These are phyloP conservation scores for Nipponacmea schrenckii DNA, from an alignment of 2,888 invertebrate genomes.

Conservation along the genomic window DNA sequence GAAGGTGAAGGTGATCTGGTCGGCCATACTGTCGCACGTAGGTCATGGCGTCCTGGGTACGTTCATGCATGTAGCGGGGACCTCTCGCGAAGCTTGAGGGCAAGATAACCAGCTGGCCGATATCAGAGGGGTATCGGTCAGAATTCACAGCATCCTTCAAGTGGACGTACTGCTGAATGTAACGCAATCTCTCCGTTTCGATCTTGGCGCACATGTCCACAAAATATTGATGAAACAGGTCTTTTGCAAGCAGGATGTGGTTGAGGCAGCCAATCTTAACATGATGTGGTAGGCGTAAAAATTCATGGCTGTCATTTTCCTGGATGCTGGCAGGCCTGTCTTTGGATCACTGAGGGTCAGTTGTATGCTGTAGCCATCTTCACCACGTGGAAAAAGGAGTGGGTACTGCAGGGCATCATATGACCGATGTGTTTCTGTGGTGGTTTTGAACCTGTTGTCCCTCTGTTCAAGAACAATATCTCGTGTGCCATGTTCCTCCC, in stretches of 20 bases:
- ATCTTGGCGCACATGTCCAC: slow-evolving; percentile 33
- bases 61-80: slow-evolving; percentile 63
- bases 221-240: slow-evolving; percentile 12
- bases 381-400: slow-evolving; percentile 12
- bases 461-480: slow-evolving; percentile 5
- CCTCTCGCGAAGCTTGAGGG: slow-evolving; percentile 56
- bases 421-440: slow-evolving; percentile 40
- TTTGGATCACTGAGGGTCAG: slow-evolving; percentile 5
- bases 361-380: slow-evolving; percentile 30
- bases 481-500: slow-evolving; percentile 6
- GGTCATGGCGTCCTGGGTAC: slow-evolving; percentile 68
- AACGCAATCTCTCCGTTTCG: slow-evolving; percentile 31
- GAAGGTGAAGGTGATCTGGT: slow-evolving; percentile 65
- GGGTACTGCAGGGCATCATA: slow-evolving; percentile 30
- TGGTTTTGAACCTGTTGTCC: background rate
- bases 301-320: slow-evolving; percentile 43
- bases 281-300: slow-evolving; percentile 31
- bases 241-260: background rate
- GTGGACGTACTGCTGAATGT: slow-evolving; percentile 40
- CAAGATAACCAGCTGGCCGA: slow-evolving; percentile 43
- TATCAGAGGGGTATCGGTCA: slow-evolving; percentile 26
- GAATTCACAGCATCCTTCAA: slow-evolving; percentile 44
- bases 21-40: slow-evolving; percentile 67
- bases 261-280: slow-evolving; percentile 16
- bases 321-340: slow-evolving; percentile 29